These are phyloP conservation scores for Xestia xanthographa DNA, from an alignment of 2,888 invertebrate species.

Conservation along the genomic window DNA sequence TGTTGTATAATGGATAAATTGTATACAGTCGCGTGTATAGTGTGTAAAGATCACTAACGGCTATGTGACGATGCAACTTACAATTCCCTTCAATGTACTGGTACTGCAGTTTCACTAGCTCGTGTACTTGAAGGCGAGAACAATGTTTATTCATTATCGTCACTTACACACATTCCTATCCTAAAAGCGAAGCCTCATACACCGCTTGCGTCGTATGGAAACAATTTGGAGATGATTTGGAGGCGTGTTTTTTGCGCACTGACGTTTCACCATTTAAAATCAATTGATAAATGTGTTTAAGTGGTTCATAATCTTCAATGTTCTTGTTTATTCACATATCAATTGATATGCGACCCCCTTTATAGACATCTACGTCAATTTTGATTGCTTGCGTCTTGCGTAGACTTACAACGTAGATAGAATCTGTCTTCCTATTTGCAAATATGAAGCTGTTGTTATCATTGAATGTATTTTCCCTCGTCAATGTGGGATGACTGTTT, in stretches of 20 bases:
- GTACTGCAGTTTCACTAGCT: slow-evolving; percentile 35
- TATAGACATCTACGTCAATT: slow-evolving; percentile 59
- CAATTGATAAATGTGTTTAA: slow-evolving; percentile 61
- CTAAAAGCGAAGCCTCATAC: slow-evolving; percentile 20
- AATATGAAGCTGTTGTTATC: slow-evolving; percentile 29
- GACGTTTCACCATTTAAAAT: slow-evolving; percentile 61
- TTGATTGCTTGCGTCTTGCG: slow-evolving; percentile 38
- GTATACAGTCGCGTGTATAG: slow-evolving; percentile 4
- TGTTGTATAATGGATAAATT: too few relatives aligned
- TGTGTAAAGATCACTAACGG: slow-evolving; percentile 4
- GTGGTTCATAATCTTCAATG: slow-evolving; percentile 61
- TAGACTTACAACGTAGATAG: slow-evolving; percentile 26
- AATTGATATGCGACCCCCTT: slow-evolving; percentile 63
- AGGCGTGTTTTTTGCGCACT: slow-evolving; percentile 62
- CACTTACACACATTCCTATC: slow-evolving; percentile 29
- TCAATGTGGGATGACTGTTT: slow-evolving; percentile 29
- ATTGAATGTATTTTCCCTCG: slow-evolving; percentile 41
- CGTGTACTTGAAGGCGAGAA: slow-evolving; percentile 22
- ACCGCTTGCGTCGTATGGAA: slow-evolving; percentile 8
- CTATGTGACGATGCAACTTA: slow-evolving; percentile 13
- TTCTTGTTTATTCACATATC: slow-evolving; percentile 66
- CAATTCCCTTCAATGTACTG: slow-evolving; percentile 26
- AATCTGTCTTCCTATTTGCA: slow-evolving; percentile 38
- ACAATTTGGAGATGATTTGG: slow-evolving; percentile 52
- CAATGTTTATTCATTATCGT: slow-evolving; percentile 44